phyloP scores from a whole-genome alignment of 2,888 invertebrate species.

The Tineola bisselliella region DNA sequence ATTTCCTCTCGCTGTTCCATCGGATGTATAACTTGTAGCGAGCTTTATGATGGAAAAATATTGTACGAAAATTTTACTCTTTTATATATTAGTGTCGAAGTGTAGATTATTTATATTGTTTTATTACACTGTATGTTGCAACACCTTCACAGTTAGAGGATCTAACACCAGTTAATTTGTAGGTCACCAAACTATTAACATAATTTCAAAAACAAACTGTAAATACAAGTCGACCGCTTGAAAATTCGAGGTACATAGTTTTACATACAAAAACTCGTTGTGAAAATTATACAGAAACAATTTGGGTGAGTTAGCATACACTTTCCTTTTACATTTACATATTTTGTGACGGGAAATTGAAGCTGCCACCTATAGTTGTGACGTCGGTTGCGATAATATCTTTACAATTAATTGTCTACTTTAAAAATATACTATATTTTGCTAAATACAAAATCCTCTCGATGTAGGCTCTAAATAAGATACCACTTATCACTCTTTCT shows the following conservation, averaged over 20 bases:
- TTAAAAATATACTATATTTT: not conserved
- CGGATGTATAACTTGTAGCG: too few relatives aligned
- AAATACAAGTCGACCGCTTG: not conserved
- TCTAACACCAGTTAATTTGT: too few relatives aligned
- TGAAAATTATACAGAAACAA: constrained; percentile 8
- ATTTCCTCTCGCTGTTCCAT: too few relatives aligned
- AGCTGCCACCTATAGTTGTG: constrained; percentile 13
- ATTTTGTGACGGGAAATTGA: constrained; percentile 15
- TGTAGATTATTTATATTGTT: too few relatives aligned
- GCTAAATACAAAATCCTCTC: too few relatives aligned
- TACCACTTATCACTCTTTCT: too few relatives aligned
- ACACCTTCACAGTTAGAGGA: too few relatives aligned
- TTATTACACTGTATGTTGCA: too few relatives aligned
- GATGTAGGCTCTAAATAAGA: too few relatives aligned
- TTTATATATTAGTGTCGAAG: too few relatives aligned
- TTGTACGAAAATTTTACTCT: too few relatives aligned
- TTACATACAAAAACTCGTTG: not conserved
- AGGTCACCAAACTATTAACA: not conserved
- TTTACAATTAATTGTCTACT: not conserved
- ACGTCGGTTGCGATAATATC: constrained; percentile 3
- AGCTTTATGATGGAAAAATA: too few relatives aligned
- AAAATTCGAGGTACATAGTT: not conserved
- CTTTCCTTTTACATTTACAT: constrained; percentile 14
- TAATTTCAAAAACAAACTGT: not conserved
- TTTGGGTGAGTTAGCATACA: constrained; percentile 1